Evolutionary conservation across 2,888 invertebrate species (phyloP).

Genomic region (Oegoconia quadripuncta): DNA sequence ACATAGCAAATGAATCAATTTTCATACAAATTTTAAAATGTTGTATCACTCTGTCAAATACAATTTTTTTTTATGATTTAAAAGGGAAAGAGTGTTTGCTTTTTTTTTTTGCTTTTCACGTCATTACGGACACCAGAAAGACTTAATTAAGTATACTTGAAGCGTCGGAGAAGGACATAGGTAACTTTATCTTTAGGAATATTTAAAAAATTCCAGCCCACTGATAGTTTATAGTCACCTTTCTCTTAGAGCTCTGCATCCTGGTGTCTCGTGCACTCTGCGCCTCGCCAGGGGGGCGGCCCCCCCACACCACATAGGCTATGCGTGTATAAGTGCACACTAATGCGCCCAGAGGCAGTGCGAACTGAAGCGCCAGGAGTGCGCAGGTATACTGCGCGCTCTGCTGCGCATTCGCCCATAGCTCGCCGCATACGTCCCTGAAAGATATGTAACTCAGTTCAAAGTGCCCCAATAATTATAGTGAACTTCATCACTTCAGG

Average conservation of each 20-base stretch:
- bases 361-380: slow-evolving; percentile 89
- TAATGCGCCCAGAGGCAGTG: slow-evolving; percentile 88
- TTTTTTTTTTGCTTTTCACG: no score
- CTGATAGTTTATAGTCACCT: slow-evolving; percentile 79
- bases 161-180: no score
- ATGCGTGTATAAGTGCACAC: slow-evolving; percentile 92
- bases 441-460: slow-evolving; percentile 35
- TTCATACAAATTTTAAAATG: no score
- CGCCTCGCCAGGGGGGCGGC: slow-evolving; percentile 92
- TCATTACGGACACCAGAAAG: no score
- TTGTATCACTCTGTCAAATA: no score
- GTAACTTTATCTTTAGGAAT: no score
- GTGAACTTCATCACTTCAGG: not conserved
- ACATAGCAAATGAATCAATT: no score
- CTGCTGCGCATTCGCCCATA: slow-evolving; percentile 82
- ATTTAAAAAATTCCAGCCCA: no score
- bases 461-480: not conserved
- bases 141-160: no score
- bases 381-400: slow-evolving; percentile 87
- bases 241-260: slow-evolving; percentile 91
- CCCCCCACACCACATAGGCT: slow-evolving; percentile 91
- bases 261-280: slow-evolving; percentile 89
- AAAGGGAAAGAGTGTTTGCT: no score
- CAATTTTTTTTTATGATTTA: no score
- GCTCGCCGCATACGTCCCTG: slow-evolving; percentile 86